Conservation (phyloP, 2,797 vertebrate species). For the Thaleichthys pacificus region DNA sequence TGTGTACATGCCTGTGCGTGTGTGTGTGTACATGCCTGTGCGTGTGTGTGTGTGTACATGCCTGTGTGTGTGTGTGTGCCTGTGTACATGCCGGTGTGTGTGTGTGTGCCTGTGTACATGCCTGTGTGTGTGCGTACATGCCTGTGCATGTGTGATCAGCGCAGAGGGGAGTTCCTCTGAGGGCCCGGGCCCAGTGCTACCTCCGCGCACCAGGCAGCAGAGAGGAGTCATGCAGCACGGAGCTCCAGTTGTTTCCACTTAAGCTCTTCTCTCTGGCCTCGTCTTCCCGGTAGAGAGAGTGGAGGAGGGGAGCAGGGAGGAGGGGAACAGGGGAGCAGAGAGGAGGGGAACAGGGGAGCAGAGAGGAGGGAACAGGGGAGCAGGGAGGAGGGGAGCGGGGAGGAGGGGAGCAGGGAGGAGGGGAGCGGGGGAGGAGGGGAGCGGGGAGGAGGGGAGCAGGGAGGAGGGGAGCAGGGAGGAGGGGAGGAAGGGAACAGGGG, state of each 20-base stretch:
- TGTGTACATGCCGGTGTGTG: neutral
- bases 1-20: slow-evolving; percentile 7
- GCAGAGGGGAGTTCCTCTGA: slow-evolving; percentile 38
- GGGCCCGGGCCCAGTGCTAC: slow-evolving; percentile 33
- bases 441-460: slow-evolving; percentile 10
- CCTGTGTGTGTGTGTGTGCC: too few species aligned
- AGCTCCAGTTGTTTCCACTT: slow-evolving; percentile 77
- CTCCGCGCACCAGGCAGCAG: slow-evolving; percentile 40
- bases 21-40: slow-evolving; percentile 24
- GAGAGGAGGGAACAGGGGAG: slow-evolving; percentile 7
- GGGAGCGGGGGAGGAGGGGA: slow-evolving; percentile 11
- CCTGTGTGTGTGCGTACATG: slow-evolving; percentile 27
- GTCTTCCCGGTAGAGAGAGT: slow-evolving; percentile 45
- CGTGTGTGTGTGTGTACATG: neutral
- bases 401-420: slow-evolving; percentile 12
- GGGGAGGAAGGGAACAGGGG: neutral
- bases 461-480: slow-evolving; percentile 14
- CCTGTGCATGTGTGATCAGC: slow-evolving; percentile 37
- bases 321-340: slow-evolving; percentile 2
- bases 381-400: slow-evolving; percentile 12
- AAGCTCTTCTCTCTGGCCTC: slow-evolving; percentile 61
- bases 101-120: slow-evolving; percentile 11
- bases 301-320: slow-evolving; percentile 15
- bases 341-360: slow-evolving; percentile 12
- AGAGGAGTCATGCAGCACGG: slow-evolving; percentile 56